Percentiles rank a stretch among this genome's conserved stretches.
phyloP scores from a whole-genome alignment of 2,797 vertebrate species.

The Galago senegalensis region DNA sequence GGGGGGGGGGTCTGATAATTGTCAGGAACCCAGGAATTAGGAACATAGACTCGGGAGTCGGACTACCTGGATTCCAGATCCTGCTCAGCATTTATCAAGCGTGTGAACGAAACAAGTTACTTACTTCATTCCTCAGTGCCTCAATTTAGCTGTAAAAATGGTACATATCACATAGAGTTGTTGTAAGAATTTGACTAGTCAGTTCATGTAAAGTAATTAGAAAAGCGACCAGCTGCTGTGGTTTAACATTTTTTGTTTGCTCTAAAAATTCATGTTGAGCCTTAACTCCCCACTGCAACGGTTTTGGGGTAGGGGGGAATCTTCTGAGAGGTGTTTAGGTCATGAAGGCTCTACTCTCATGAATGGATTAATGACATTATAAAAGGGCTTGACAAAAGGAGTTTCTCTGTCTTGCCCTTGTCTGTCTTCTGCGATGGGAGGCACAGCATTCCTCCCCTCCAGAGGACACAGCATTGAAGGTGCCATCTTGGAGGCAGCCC shows the following conservation, averaged over 20 bases:
- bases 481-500: neutral
- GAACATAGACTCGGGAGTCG: neutral
- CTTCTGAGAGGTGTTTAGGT: neutral
- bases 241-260: neutral
- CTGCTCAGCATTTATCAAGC: neutral
- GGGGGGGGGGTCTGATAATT: neutral
- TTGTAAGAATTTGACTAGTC: slow-evolving; percentile 12
- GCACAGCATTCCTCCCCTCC: neutral
- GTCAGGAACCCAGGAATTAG: neutral
- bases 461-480: neutral
- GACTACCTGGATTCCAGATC: neutral
- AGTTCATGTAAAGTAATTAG: neutral
- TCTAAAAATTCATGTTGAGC: neutral
- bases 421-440: neutral
- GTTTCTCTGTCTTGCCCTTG: neutral
- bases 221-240: neutral
- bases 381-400: neutral
- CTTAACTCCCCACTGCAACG: neutral
- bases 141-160: neutral
- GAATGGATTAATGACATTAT: neutral
- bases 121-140: neutral
- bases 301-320: neutral
- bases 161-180: neutral
- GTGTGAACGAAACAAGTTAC: neutral
- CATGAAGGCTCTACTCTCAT: neutral